Percentiles rank a stretch among this genome's conserved stretches.
Conservation (phyloP, 2,113 vertebrate species). For the Sialia sialis region DNA sequence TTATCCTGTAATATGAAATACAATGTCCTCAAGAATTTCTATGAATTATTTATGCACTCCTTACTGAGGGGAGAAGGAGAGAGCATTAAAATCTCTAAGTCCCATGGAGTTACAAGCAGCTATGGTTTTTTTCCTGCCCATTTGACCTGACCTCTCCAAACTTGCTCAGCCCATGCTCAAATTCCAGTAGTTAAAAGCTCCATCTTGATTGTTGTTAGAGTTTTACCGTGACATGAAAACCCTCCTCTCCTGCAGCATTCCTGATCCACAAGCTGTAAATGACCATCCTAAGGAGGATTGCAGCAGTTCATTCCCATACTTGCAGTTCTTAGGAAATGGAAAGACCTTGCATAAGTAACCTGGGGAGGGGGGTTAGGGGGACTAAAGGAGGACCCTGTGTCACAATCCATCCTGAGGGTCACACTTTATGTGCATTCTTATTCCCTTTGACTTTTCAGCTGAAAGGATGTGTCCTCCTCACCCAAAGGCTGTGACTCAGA, state of each 20-base stretch:
- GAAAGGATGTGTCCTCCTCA: background rate
- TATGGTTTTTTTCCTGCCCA: background rate
- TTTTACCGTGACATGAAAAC: background rate
- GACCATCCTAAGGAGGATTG: background rate
- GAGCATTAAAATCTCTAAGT: background rate
- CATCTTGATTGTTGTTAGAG: background rate
- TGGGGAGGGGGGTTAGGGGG: accelerated
- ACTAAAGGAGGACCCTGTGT: background rate
- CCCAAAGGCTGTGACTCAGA: background rate
- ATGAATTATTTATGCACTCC: background rate
- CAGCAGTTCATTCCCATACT: background rate
- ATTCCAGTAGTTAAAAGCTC: background rate
- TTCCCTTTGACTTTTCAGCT: background rate
- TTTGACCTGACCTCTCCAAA: background rate
- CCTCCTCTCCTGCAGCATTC: background rate
- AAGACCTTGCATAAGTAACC: background rate
- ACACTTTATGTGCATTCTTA: background rate
- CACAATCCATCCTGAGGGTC: background rate
- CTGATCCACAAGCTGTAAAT: background rate
- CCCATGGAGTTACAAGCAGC: no score
- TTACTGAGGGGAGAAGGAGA: accelerated
- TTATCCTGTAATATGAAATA: background rate
- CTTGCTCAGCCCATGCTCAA: background rate
- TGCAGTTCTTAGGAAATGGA: background rate
- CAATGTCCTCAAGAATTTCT: background rate